A percentile compares a stretch with the other conserved stretches of the same genome.
Conservation (phyloP, 1,140 invertebrate genomes). For the Zaprionus inermis region DNA sequence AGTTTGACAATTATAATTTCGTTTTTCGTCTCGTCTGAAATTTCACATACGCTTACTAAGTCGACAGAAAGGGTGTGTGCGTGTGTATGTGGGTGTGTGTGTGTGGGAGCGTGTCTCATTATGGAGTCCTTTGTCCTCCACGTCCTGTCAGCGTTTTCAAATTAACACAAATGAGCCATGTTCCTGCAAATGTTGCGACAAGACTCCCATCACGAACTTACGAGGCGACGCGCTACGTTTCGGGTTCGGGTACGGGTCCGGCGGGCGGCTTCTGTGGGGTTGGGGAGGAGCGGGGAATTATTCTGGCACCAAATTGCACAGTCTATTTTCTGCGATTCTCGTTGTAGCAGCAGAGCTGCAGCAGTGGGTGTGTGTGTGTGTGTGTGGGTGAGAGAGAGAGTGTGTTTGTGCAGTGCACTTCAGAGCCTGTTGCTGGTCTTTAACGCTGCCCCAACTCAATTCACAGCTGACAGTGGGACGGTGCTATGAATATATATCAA, state of each 20-base stretch:
- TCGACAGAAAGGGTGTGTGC: not conserved
- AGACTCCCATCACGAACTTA: constrained; percentile 11
- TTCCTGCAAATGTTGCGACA: constrained; percentile 24
- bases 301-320: constrained; percentile 26
- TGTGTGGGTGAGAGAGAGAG: constrained; percentile 5
- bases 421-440: constrained; percentile 25
- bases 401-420: constrained; percentile 34
- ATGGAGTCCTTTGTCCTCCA: not conserved
- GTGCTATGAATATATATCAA: not conserved
- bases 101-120: not conserved
- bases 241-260: too few species aligned
- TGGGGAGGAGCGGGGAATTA: too few species aligned
- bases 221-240: not conserved
- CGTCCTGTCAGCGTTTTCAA: constrained; percentile 19
- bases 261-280: too few species aligned
- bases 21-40: not conserved
- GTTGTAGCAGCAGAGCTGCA: constrained; percentile 29
- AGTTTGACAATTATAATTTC: not conserved
- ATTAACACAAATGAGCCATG: constrained; percentile 48
- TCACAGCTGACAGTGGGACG: constrained; percentile 17
- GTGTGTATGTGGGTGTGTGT: not conserved
- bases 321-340: constrained; percentile 26
- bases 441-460: constrained; percentile 3
- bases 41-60: constrained; percentile 14
- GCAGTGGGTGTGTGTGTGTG: not conserved